Evolutionary conservation across 2,888 invertebrate genomes (phyloP).

Genomic region (Mactromeris polynyma): DNA sequence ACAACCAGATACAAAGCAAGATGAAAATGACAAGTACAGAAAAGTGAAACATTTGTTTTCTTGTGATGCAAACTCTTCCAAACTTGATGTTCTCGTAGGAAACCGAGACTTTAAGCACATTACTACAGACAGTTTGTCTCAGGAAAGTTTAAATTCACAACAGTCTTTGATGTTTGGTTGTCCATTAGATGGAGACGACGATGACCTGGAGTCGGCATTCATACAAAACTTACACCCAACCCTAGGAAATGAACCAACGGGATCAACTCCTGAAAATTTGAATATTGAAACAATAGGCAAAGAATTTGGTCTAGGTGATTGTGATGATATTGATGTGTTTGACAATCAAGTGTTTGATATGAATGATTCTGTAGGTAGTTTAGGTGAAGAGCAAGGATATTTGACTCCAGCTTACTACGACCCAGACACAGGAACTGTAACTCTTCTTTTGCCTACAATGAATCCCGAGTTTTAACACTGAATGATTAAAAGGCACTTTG

Average conservation of each 20-base stretch:
- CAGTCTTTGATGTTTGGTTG: constrained; percentile 57
- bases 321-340: constrained; percentile 43
- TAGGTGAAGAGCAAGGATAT: constrained; percentile 56
- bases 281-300: constrained; percentile 8
- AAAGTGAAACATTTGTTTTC: not conserved
- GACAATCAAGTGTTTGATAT: constrained; percentile 39
- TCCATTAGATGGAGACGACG: constrained; percentile 48
- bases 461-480: constrained; percentile 33
- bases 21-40: not conserved
- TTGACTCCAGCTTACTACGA: constrained; percentile 67
- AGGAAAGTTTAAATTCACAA: constrained; percentile 47
- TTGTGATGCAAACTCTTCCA: not conserved
- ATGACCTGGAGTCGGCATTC: constrained; percentile 41
- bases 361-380: constrained; percentile 26
- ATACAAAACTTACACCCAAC: constrained; percentile 28
- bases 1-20: constrained; percentile 1
- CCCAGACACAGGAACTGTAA: constrained; percentile 64
- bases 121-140: constrained; percentile 36
- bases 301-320: constrained; percentile 14
- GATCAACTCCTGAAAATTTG: not conserved
- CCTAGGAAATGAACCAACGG: constrained; percentile 25
- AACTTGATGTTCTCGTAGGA: not conserved
- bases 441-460: constrained; percentile 56
- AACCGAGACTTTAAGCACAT: constrained; percentile 7
- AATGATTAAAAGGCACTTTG: not conserved